Evolutionary conservation across 2,113 vertebrate species (phyloP).

Genomic region (Spilogale gracilis): DNA sequence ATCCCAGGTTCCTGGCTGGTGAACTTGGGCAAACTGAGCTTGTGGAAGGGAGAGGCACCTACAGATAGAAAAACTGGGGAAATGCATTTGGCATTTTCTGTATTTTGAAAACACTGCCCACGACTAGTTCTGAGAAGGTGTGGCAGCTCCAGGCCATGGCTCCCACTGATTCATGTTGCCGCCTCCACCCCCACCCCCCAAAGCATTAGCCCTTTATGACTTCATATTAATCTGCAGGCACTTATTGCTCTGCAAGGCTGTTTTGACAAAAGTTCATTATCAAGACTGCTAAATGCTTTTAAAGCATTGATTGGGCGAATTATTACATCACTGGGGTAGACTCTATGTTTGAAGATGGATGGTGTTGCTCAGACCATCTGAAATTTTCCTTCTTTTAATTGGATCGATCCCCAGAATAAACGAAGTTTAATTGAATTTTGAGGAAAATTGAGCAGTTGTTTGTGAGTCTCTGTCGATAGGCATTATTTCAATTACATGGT

Average conservation of each 20-base stretch:
- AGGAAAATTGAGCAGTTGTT: slow-evolving; percentile 98
- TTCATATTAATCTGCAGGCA: slow-evolving; percentile 92
- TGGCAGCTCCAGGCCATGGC: neutral
- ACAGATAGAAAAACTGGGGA: neutral
- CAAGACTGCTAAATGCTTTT: slow-evolving; percentile 97
- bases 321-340: slow-evolving; percentile 93
- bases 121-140: slow-evolving; percentile 33
- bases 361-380: slow-evolving; percentile 90
- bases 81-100: neutral
- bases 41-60: neutral
- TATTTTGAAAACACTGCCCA: neutral
- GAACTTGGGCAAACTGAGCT: neutral
- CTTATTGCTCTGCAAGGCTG: slow-evolving; percentile 95
- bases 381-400: slow-evolving; percentile 92
- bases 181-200: slow-evolving; percentile 78
- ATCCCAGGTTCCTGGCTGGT: neutral
- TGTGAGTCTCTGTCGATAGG: slow-evolving; percentile 97
- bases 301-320: slow-evolving; percentile 99
- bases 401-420: slow-evolving; percentile 97
- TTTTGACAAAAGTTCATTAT: slow-evolving; percentile 98
- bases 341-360: slow-evolving; percentile 93
- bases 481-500: slow-evolving; percentile 97
- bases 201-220: slow-evolving; percentile 91
- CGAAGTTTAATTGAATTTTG: slow-evolving; percentile 99
- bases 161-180: slow-evolving; percentile 77